Conservation (phyloP, 2,113 vertebrate genomes). For the Heterotilapia buettikoferi region DNA sequence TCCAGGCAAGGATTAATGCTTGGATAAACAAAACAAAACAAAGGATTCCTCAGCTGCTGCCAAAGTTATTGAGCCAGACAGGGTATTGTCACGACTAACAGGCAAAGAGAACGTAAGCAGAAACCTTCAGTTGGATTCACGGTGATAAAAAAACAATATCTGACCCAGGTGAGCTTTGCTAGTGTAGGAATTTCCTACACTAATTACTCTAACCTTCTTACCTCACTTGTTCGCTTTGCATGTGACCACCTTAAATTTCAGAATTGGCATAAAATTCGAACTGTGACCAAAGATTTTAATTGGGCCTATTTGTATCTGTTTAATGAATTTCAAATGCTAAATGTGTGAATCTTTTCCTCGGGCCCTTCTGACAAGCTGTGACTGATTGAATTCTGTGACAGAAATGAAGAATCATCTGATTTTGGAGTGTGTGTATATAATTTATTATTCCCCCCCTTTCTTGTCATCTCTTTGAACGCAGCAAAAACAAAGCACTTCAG, state of each 20-base stretch:
- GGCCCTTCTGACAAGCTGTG: not conserved
- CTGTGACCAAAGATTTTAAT: not conserved
- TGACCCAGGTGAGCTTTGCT: not conserved
- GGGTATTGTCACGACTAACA: not conserved
- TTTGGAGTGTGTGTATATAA: not conserved
- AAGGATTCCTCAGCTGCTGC: constrained; percentile 14
- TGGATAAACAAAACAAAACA: constrained; percentile 21
- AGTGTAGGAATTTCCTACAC: not conserved
- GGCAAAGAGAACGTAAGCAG: not conserved
- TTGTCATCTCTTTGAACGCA: constrained; percentile 24
- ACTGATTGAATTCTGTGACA: constrained; percentile 29
- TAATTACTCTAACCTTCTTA: not conserved
- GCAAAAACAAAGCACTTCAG: constrained; percentile 1
- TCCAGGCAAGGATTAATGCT: constrained; percentile 29
- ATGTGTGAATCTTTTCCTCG: constrained; percentile 16
- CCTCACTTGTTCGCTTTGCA: not conserved
- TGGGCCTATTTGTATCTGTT: not conserved
- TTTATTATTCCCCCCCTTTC: not conserved
- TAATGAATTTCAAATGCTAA: constrained; percentile 6
- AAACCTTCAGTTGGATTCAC: not conserved
- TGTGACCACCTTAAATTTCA: not conserved
- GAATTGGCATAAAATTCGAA: not conserved
- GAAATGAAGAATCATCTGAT: constrained; percentile 11
- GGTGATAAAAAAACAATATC: not conserved
- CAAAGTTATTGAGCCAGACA: constrained; percentile 16